These are phyloP conservation scores for Hypena proboscidalis DNA, from an alignment of 2,888 invertebrate genomes.

Conservation along the genomic window DNA sequence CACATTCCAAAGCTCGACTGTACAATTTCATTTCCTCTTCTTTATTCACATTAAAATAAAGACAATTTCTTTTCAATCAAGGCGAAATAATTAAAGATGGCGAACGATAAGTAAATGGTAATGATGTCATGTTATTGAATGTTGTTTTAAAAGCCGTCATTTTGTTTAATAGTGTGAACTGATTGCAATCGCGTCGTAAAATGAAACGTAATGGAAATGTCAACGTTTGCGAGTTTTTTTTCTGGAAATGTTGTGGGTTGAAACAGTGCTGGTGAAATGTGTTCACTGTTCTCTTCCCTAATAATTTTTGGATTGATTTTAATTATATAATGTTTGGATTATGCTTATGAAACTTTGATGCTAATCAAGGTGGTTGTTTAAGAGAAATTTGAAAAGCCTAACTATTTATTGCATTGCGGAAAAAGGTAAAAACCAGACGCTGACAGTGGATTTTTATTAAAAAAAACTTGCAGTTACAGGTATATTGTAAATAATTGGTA, in stretches of 20 bases:
- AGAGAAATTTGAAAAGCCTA: too few species aligned
- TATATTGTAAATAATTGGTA: too few species aligned
- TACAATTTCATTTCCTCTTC: background rate
- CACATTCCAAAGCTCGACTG: too few species aligned
- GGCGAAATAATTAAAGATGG: slow-evolving; percentile 10
- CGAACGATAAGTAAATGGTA: slow-evolving; percentile 23
- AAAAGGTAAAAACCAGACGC: too few species aligned
- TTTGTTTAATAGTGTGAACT: slow-evolving; percentile 55
- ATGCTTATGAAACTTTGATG: too few species aligned
- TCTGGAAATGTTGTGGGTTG: background rate
- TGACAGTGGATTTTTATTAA: too few species aligned
- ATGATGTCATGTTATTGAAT: slow-evolving; percentile 30
- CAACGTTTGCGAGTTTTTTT: slow-evolving; percentile 34
- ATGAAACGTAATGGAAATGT: slow-evolving; percentile 40
- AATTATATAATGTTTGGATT: too few species aligned
- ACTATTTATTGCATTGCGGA: too few species aligned
- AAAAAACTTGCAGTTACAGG: too few species aligned
- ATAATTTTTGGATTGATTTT: too few species aligned
- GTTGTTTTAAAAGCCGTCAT: slow-evolving; percentile 45
- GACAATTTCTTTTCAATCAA: slow-evolving; percentile 14
- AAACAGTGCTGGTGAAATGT: background rate
- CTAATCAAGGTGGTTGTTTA: too few species aligned
- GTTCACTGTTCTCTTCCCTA: too few species aligned
- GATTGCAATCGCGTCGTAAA: slow-evolving; percentile 48
- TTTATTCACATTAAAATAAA: background rate